Conservation (phyloP, 1,140 invertebrate species). For the Cardiocondyla obscurior region DNA sequence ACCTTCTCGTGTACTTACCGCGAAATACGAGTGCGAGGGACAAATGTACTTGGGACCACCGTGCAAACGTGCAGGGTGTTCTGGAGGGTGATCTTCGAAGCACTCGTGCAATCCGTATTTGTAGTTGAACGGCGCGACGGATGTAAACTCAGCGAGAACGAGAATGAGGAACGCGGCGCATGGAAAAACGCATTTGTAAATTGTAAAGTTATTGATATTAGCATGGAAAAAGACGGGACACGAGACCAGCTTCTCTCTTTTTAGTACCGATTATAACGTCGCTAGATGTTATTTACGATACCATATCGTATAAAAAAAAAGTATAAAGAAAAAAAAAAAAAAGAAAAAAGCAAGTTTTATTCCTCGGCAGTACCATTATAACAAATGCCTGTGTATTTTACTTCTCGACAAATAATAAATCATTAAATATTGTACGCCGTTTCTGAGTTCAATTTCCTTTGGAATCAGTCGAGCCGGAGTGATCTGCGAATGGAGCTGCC, state of each 20-base stretch:
- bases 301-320: constrained; percentile 44
- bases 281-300: constrained; percentile 70
- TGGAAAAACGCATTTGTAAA: constrained; percentile 46
- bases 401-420: constrained; percentile 73
- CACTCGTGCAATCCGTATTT: constrained; percentile 12
- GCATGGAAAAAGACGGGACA: constrained; percentile 39
- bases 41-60: constrained; percentile 66
- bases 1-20: constrained; percentile 28
- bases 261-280: constrained; percentile 70
- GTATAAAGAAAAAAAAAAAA: constrained; percentile 47
- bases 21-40: constrained; percentile 39
- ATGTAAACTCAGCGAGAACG: not conserved
- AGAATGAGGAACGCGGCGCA: constrained; percentile 19
- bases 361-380: constrained; percentile 68
- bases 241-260: constrained; percentile 70
- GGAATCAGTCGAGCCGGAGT: not conserved
- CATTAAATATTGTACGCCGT: constrained; percentile 66
- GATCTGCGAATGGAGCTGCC: too few relatives aligned
- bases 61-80: constrained; percentile 68
- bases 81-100: constrained; percentile 16
- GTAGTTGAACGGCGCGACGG: not conserved
- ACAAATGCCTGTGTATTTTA: constrained; percentile 74
- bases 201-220: constrained; percentile 65
- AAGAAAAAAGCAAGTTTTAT: constrained; percentile 4
- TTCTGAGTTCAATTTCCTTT: not conserved